A percentile compares a stretch with the other conserved stretches of the same genome.
phyloP scores from a whole-genome alignment of 1,140 invertebrate genomes.

The Scylla paramamosain region DNA sequence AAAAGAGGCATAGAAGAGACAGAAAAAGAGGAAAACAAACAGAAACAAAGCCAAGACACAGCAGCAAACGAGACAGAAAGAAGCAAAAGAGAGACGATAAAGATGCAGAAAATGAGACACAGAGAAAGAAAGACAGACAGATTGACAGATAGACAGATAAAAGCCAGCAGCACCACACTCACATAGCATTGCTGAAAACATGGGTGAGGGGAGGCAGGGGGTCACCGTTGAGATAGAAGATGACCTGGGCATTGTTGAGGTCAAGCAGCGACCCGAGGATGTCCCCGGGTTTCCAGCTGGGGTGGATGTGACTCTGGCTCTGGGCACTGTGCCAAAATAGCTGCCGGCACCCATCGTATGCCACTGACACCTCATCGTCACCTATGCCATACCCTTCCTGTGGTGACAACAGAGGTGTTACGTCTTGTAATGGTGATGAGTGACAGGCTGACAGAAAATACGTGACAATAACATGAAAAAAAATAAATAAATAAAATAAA shows the following conservation, averaged over 20 bases:
- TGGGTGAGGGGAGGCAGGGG: conserved; percentile 86
- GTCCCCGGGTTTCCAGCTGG: conserved; percentile 91
- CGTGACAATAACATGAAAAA: too few relatives aligned
- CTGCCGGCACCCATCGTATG: conserved; percentile 95
- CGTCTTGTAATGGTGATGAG: too few relatives aligned
- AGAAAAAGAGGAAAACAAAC: neutral
- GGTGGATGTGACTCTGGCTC: conserved; percentile 81
- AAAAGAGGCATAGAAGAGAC: neutral
- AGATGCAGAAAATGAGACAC: too few relatives aligned
- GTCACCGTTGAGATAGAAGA: conserved; percentile 92
- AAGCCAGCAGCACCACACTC: too few relatives aligned
- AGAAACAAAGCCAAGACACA: neutral
- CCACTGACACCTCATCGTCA: conserved; percentile 93
- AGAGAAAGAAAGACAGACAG: too few relatives aligned
- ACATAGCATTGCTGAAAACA: conserved; percentile 90
- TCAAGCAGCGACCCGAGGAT: conserved; percentile 92
- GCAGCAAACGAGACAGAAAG: neutral
- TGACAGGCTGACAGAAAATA: too few relatives aligned
- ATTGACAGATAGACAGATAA: too few relatives aligned
- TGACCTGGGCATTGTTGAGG: conserved; percentile 84
- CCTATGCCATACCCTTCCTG: conserved; percentile 97
- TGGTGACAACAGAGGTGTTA: conserved; percentile 57
- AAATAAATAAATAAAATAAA: too few relatives aligned
- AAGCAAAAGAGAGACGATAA: neutral
- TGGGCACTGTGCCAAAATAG: conserved; percentile 89